Evolutionary conservation across 1,140 invertebrate genomes (phyloP), one percentile per base, ranked within the genome.

Genomic region (Zaprionus lachaisei): DNA sequence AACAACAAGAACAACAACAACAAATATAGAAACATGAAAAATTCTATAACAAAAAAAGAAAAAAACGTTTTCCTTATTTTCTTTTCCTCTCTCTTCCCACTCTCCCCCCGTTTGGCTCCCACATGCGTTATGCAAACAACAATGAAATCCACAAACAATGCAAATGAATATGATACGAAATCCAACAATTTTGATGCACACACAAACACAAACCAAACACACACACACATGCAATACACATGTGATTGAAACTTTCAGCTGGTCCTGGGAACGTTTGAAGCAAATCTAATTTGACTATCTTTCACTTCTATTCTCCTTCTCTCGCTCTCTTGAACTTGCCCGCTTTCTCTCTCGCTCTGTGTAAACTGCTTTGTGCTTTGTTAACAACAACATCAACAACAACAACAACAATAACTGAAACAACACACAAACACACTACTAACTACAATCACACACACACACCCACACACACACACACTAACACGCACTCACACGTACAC

Each of bases 261-360:
- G 90, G 92, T 92, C 83, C 73, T 92, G 92, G 85, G 81, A 92
- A 85, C 85, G 78, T 74, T 89, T 93, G 78, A 92, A 92, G 76
- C 80, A 89, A 92, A 92, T 92, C 92, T 93, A 93, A 93, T 92
- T 82, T 82, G 70, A 87, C 75, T 83, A 73, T 80, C 77, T 92
- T 79, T 91, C 77, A 92, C 79, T 73, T 83, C 72, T 80, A 77
- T 79, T 83, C 71, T 84, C 41, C 72, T 79, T 56, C 58, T 68
- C 60, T 54, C 54, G 51, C 55, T 44, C 41, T 71, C 61, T 69
- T 22, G 12, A 14, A 51, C 47, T 51, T 24, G 20, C 47, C 14
- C 63, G 57, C 55, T 82, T 38, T 51, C 24, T 77, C 34, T 67
- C 49, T 79, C 34, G 54, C 17, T 77, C 37, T 67, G 47, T 72